Conservation (phyloP, 2,113 vertebrate species). For the Crotalus helleri region DNA sequence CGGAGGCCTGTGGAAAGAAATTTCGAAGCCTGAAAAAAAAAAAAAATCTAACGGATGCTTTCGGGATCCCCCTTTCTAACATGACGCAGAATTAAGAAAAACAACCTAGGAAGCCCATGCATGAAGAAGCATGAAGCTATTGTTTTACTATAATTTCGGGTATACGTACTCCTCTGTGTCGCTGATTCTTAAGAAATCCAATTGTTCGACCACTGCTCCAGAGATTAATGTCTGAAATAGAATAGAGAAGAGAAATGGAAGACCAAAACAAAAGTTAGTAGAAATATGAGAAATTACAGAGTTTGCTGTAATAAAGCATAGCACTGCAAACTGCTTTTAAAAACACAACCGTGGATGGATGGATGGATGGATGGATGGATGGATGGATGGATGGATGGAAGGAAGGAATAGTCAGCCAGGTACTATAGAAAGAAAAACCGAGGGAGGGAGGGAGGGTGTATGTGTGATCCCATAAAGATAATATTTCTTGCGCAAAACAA, state of each 20-base stretch:
- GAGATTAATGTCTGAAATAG: slow-evolving; percentile 90
- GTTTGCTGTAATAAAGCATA: background rate
- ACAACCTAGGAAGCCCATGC: background rate
- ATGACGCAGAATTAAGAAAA: background rate
- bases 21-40: background rate
- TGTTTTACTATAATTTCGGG: background rate
- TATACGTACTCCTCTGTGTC: slow-evolving; percentile 86
- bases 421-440: background rate
- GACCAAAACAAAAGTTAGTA: slow-evolving; percentile 14
- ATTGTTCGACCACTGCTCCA: slow-evolving; percentile 92
- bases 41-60: slow-evolving; percentile 4
- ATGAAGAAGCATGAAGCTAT: background rate
- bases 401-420: background rate
- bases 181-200: slow-evolving; percentile 93
- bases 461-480: background rate
- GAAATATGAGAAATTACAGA: background rate
- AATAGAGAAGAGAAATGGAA: slow-evolving; percentile 40
- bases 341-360: background rate
- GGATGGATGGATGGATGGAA: too few species aligned
- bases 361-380: background rate
- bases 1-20: slow-evolving; percentile 74
- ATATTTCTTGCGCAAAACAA: background rate
- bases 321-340: background rate
- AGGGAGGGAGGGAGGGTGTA: accelerated
- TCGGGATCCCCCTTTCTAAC: background rate